These are phyloP conservation scores for Temnopleurus reevesii DNA, from an alignment of 53 echinoderm and acorn worm genomes.

Conservation along the genomic window DNA sequence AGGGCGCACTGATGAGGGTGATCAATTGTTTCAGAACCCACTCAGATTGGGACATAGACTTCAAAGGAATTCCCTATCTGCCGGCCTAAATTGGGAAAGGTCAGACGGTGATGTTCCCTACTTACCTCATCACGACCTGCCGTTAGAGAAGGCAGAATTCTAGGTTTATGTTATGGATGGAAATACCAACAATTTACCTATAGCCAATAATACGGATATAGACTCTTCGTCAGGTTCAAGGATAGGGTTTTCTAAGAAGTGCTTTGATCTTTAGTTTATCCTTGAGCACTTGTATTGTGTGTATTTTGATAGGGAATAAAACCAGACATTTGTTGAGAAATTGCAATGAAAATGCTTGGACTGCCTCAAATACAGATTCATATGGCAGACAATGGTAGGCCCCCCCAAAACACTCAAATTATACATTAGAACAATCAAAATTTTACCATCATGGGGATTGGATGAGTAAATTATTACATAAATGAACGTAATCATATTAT, in stretches of 20 bases:
- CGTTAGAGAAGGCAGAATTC: constrained; percentile 1
- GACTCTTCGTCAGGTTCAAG: not conserved
- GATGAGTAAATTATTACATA: no score
- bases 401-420: no score
- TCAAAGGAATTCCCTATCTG: constrained; percentile 34
- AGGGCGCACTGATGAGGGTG: constrained; percentile 50
- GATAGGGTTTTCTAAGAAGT: not conserved
- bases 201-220: not conserved
- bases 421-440: no score
- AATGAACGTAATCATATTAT: no score
- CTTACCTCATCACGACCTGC: not conserved
- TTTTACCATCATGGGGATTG: no score
- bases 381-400: not conserved
- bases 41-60: constrained; percentile 16
- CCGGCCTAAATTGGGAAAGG: constrained; percentile 37
- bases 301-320: not conserved
- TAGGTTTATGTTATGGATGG: not conserved
- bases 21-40: constrained; percentile 57
- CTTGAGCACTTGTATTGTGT: not conserved
- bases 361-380: not conserved
- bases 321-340: not conserved
- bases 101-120: constrained; percentile 26
- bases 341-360: not conserved
- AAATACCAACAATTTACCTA: not conserved
- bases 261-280: not conserved